Conservation (phyloP, 2,888 invertebrate genomes). For the Clitarchus hookeri region DNA sequence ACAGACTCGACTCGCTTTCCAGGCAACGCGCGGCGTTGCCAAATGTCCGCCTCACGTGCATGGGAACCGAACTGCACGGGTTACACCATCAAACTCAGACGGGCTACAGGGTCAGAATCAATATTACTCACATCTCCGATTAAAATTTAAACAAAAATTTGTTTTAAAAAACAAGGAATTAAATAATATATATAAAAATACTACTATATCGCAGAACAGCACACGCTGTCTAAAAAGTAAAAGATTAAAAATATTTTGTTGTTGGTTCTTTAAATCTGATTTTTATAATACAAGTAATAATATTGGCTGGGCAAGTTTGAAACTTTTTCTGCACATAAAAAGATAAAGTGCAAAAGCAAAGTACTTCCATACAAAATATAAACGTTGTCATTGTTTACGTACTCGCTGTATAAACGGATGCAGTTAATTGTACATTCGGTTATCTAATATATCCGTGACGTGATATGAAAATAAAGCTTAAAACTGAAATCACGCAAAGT, state of each 20-base stretch:
- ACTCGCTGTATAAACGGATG: no score
- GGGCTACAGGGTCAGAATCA: conserved; percentile 34
- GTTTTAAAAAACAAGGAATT: conserved; percentile 1
- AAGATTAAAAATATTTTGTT: background rate
- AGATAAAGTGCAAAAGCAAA: no score
- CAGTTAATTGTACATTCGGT: no score
- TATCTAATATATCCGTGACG: no score
- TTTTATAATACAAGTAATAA: background rate
- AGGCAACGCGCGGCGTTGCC: conserved; percentile 38
- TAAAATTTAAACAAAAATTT: conserved; percentile 21
- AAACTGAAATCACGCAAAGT: no score
- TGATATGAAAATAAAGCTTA: no score
- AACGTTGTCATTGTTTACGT: no score
- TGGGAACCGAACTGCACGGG: conserved; percentile 35
- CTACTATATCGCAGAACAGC: background rate
- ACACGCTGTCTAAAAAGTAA: background rate
- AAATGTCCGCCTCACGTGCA: conserved; percentile 38
- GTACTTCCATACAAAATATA: no score
- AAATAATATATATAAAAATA: background rate
- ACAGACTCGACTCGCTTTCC: conserved; percentile 35
- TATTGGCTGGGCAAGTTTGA: no score
- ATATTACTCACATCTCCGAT: conserved; percentile 36
- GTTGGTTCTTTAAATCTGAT: background rate
- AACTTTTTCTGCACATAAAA: no score
- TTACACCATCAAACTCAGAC: conserved; percentile 36